Percentiles rank a stretch among this genome's conserved stretches.
These are phyloP conservation scores for Mystacornis crossleyi DNA, from an alignment of 2,113 vertebrate species.

Conservation along the genomic window DNA sequence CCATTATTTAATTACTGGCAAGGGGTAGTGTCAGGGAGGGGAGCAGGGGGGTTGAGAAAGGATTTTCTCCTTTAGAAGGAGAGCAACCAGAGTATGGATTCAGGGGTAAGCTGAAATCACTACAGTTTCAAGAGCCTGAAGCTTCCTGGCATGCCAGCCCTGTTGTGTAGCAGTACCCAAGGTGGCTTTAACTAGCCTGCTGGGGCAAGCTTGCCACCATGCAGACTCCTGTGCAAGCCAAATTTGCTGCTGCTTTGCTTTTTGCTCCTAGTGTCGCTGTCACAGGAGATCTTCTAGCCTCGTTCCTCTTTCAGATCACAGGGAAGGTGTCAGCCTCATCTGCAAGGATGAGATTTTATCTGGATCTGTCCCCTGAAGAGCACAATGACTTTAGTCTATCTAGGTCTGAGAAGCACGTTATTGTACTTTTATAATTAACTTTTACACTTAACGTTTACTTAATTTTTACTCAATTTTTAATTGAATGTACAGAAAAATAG, in stretches of 20 bases:
- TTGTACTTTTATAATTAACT: background rate
- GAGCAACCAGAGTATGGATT: background rate
- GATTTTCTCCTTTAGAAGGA: background rate
- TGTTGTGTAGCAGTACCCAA: background rate
- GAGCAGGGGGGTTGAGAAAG: background rate
- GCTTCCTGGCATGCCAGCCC: background rate
- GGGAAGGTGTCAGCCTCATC: background rate
- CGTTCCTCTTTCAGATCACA: background rate
- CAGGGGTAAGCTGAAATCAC: background rate
- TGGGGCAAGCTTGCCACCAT: background rate
- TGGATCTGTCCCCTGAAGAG: background rate
- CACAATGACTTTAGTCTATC: background rate
- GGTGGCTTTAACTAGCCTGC: background rate
- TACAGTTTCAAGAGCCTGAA: background rate
- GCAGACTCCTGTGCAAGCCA: background rate
- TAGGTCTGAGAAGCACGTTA: background rate
- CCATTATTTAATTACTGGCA: background rate
- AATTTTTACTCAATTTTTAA: fast-evolving
- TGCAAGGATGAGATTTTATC: background rate
- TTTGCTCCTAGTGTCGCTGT: background rate
- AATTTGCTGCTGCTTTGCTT: background rate
- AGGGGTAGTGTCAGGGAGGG: background rate
- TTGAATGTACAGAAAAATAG: background rate
- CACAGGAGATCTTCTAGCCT: background rate
- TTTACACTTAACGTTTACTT: background rate